A percentile compares a stretch with the other conserved stretches of the same genome.
Evolutionary conservation across 2,113 vertebrate genomes (phyloP).

Genomic region (Uria aalge): DNA sequence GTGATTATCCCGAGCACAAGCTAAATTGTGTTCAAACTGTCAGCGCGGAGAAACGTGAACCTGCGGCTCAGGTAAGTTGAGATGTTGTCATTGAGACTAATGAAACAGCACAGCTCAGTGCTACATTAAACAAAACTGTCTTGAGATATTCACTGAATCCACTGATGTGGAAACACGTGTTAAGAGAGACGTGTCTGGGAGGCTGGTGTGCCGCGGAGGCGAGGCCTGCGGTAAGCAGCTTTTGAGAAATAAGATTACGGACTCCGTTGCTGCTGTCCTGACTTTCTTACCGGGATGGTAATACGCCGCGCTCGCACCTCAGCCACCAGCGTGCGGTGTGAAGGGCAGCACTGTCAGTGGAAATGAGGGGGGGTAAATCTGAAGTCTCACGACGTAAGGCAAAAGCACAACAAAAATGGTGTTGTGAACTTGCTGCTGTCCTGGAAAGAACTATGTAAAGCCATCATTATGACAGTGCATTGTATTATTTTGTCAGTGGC

Average conservation of each 20-base stretch:
- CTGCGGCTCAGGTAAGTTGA: not conserved
- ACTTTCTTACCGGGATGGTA: not conserved
- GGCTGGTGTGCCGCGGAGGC: not conserved
- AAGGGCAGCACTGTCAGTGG: not conserved
- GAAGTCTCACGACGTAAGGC: not conserved
- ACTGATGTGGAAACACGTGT: not conserved
- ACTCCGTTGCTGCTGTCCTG: not conserved
- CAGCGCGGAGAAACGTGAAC: not conserved
- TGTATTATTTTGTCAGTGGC: not conserved
- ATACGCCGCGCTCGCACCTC: not conserved
- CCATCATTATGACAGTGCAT: fast-evolving
- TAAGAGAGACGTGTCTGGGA: not conserved
- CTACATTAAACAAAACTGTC: slow-evolving; percentile 29
- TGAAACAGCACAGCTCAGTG: slow-evolving; percentile 17
- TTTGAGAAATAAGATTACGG: slow-evolving; percentile 4
- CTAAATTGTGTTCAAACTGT: not conserved
- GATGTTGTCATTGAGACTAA: slow-evolving; percentile 32
- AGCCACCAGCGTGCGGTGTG: fast-evolving
- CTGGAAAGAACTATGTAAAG: not conserved
- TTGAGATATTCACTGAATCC: slow-evolving; percentile 1
- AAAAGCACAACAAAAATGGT: not conserved
- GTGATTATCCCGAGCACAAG: not conserved
- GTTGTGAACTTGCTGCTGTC: not conserved
- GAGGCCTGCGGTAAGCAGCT: not conserved
- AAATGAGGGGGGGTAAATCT: not conserved